phyloP scores from a whole-genome alignment of 2,888 invertebrate genomes.

The Drymonia ruficornis region DNA sequence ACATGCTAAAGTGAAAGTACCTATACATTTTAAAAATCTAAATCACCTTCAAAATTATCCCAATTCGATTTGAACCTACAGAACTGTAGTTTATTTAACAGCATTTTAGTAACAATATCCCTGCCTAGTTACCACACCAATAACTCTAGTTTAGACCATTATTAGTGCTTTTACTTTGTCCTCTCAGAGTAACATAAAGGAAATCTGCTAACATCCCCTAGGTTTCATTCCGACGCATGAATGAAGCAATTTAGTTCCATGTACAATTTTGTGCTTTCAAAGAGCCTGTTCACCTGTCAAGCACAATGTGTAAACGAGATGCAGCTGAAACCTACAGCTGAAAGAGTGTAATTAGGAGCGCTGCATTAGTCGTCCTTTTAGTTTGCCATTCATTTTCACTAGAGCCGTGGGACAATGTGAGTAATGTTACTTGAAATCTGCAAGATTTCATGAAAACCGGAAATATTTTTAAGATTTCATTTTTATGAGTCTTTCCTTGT shows the following conservation, averaged over 20 bases:
- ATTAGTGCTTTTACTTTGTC: no score
- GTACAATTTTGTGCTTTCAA: conserved; percentile 27
- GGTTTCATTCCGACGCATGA: background rate
- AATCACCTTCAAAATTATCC: no score
- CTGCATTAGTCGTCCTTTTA: conserved; percentile 22
- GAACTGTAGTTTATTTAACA: no score
- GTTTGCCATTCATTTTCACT: conserved; percentile 24
- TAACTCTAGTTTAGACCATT: no score
- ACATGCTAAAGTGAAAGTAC: no score
- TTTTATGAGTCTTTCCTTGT: background rate
- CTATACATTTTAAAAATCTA: no score
- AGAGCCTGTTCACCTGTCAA: conserved; percentile 22
- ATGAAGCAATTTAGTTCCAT: conserved; percentile 8
- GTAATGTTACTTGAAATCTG: conserved; percentile 20
- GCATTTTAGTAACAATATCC: no score
- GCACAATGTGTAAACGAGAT: conserved; percentile 27
- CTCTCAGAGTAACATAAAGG: no score
- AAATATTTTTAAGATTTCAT: conserved; percentile 15
- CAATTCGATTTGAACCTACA: no score
- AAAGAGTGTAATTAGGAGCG: conserved; percentile 30
- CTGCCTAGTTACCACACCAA: no score
- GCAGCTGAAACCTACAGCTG: conserved; percentile 19
- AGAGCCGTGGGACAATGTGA: conserved; percentile 12
- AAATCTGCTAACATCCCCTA: no score
- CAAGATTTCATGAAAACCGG: conserved; percentile 16